Base-by-base conservation (phyloP, 2,888 invertebrate genomes). In the Archaeoteleia sp. region DNA sequence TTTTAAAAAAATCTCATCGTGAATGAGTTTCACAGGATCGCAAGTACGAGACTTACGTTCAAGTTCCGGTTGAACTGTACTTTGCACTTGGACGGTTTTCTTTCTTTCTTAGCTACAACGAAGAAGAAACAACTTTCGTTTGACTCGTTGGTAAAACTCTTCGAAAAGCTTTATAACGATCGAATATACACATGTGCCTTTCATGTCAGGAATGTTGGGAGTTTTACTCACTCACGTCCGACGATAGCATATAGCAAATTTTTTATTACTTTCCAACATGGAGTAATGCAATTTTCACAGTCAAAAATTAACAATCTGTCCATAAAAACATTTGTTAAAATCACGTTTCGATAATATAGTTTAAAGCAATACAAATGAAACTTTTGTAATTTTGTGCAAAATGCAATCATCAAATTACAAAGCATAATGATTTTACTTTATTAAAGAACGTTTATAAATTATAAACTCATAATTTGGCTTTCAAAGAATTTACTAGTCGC, bases 151-250 rank as follows among this genome's bases (percentile, higher is more conserved):
- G 40, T 51, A 61, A 55, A 57, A 61, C 55, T 69, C 46, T 51
- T 58, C 40, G 48, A 32, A 69, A 61, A 60, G 69, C 65, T 65
- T 69, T 65, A 67, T 67, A 67, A 67, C 67, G 67, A 67, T 67
- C 67, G 55, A 54, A 58, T 54, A 43, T 67, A 67, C 66, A 67
- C 66, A 60, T 67, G 54, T 60, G 60, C 61, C 54, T 49, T 23
- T 34, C 46, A 49, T 60, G 32, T 25, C 39, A 29, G 23, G 45
- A 60, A 55, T 43, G 54, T 49, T 45, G 55, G 49, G 49, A 55
- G 63, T 63, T 57, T 63, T 55, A 55, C 48, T 62, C 54, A 62
- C 62, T 55, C 63, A 57, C 55, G 45, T 63, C 32, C 43, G 30
- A 35, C 17, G 63, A 40, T 62, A 54, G 54, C 62, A 17, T 55